phyloP scores from a whole-genome alignment of 2,797 vertebrate genomes.

The Rhinatrema bivittatum region DNA sequence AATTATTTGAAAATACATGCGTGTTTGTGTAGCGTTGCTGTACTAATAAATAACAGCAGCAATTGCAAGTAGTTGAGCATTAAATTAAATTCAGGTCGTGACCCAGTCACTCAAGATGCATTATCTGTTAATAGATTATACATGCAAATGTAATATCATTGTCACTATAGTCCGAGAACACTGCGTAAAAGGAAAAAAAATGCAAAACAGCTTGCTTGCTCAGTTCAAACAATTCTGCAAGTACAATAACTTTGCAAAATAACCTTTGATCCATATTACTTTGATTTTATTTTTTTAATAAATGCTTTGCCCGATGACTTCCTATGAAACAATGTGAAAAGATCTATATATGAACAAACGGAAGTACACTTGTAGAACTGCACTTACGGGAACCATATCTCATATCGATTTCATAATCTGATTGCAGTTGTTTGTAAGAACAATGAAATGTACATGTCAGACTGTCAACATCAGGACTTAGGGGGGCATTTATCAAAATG shows the following conservation, averaged over 20 bases:
- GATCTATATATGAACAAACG: too few species aligned
- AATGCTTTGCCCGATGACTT: too few species aligned
- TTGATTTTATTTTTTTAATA: too few species aligned
- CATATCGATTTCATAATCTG: too few species aligned
- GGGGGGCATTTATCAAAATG: too few species aligned
- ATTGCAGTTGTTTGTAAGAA: too few species aligned
- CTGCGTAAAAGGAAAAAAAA: conserved; percentile 12
- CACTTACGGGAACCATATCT: too few species aligned
- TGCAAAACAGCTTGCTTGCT: background rate
- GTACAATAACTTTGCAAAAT: conserved; percentile 1
- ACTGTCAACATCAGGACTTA: too few species aligned
- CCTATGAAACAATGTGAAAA: too few species aligned
- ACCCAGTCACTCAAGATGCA: conserved; percentile 10
- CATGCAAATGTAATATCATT: conserved; percentile 12
- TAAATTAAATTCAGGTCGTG: conserved; percentile 39
- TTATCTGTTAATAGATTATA: conserved; percentile 21
- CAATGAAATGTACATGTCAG: too few species aligned
- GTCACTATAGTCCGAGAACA: conserved; percentile 6
- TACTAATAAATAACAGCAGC: conserved; percentile 32
- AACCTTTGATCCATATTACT: too few species aligned
- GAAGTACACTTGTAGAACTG: too few species aligned
- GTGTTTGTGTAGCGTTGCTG: conserved; percentile 17
- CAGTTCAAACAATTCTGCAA: conserved; percentile 8
- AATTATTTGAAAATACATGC: conserved; percentile 18
- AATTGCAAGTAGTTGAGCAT: conserved; percentile 24